A percentile compares a stretch with the other conserved stretches of the same genome.
These are phyloP conservation scores for Lycocorax pyrrhopterus DNA, from an alignment of 2,113 vertebrate species.

Conservation along the genomic window DNA sequence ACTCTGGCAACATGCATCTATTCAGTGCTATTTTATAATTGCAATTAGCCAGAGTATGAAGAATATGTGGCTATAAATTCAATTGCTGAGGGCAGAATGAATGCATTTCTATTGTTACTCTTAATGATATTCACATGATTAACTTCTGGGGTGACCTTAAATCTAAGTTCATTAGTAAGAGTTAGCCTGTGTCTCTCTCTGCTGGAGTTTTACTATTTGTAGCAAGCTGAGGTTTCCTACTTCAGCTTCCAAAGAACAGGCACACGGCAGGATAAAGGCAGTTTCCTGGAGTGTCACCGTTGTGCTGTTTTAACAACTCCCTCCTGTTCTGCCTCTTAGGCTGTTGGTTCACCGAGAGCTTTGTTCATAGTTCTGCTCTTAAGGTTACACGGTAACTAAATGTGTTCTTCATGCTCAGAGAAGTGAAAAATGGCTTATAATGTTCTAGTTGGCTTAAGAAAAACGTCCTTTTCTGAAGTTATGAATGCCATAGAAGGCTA, in stretches of 20 bases:
- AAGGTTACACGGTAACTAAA: background rate
- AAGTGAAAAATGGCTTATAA: background rate
- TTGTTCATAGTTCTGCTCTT: background rate
- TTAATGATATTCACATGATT: conserved; percentile 18
- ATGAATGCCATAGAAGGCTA: background rate
- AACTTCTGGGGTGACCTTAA: conserved; percentile 38
- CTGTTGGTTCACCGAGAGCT: background rate
- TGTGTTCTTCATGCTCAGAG: background rate
- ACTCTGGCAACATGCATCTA: background rate
- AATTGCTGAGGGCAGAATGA: background rate
- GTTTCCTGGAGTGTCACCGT: background rate
- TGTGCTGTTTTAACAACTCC: background rate
- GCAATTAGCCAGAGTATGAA: background rate
- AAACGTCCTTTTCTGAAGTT: background rate
- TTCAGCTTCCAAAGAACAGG: background rate
- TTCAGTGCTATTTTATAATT: background rate
- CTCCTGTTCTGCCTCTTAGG: background rate
- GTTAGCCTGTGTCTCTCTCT: background rate
- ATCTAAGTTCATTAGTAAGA: conserved; percentile 42
- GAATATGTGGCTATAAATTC: background rate
- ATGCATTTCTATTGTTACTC: background rate
- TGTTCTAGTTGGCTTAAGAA: background rate
- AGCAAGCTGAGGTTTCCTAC: background rate
- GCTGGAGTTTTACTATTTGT: background rate
- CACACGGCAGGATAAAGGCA: background rate